These are phyloP conservation scores for Sphaerophoria taeniata DNA, from an alignment of 2,888 invertebrate genomes.

Conservation along the genomic window DNA sequence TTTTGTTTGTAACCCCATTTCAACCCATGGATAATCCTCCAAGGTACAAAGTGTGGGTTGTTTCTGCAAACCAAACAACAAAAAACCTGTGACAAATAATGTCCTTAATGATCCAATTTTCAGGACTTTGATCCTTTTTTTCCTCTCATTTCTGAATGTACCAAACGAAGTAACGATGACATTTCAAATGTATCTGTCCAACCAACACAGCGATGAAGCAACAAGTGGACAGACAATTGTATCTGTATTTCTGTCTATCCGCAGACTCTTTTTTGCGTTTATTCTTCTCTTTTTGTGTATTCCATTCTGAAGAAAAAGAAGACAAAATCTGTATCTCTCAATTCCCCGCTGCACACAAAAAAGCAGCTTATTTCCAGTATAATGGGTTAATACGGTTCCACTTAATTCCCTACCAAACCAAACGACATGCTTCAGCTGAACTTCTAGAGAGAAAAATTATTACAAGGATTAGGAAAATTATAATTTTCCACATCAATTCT, in stretches of 20 bases:
- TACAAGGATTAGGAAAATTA: slow-evolving; percentile 34
- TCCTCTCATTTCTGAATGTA: background rate
- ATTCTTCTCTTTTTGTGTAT: background rate
- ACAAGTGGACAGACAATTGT: slow-evolving; percentile 62
- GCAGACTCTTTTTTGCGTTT: background rate
- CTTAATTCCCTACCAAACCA: slow-evolving; percentile 35
- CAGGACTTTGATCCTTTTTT: slow-evolving; percentile 15
- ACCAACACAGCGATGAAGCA: slow-evolving; percentile 28
- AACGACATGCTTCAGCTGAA: background rate
- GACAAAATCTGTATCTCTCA: slow-evolving; percentile 8
- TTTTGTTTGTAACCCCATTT: background rate
- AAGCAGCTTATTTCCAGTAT: slow-evolving; percentile 14
- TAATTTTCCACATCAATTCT: slow-evolving; percentile 33
- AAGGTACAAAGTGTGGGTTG: background rate
- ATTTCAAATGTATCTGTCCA: background rate
- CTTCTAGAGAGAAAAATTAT: background rate
- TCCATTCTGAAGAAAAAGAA: slow-evolving; percentile 1
- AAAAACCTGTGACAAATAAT: background rate
- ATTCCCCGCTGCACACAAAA: background rate
- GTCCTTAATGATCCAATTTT: slow-evolving; percentile 18
- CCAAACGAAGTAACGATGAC: background rate
- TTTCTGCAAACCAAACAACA: background rate
- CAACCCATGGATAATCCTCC: background rate
- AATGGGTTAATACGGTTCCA: slow-evolving; percentile 61
- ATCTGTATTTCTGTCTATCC: slow-evolving; percentile 2